A percentile compares a stretch with the other conserved stretches of the same genome.
Evolutionary conservation across 2,888 invertebrate genomes (phyloP).

Genomic region (Eretmocerus hayati): DNA sequence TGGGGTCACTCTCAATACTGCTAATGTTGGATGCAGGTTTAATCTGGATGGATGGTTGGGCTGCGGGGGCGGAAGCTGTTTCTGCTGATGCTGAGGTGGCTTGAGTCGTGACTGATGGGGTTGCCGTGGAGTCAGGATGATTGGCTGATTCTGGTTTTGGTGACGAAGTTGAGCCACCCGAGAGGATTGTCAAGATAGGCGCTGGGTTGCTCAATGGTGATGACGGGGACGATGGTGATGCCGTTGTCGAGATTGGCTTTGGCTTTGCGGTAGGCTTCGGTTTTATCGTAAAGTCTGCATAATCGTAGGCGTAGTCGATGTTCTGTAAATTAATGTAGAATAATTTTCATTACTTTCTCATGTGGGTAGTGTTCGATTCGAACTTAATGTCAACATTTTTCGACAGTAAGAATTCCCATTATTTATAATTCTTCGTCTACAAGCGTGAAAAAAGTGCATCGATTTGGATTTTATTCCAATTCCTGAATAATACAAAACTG

Average conservation of each 20-base stretch:
- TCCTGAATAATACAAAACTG: no score
- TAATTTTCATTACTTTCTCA: no score
- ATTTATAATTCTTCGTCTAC: no score
- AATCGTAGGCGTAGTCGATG: constrained; percentile 68
- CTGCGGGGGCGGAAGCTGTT: neutral
- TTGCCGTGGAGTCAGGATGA: neutral
- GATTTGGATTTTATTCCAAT: no score
- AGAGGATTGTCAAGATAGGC: neutral
- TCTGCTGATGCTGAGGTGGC: neutral
- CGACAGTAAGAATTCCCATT: no score
- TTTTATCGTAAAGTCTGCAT: constrained; percentile 65
- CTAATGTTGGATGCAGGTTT: no score
- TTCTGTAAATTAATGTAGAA: constrained; percentile 59
- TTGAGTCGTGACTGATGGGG: neutral
- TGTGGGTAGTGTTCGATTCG: no score
- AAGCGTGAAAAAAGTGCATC: no score
- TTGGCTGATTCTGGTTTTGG: neutral
- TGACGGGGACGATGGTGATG: neutral
- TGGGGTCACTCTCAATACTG: no score
- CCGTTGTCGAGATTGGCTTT: constrained; percentile 3
- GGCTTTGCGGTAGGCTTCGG: constrained; percentile 39
- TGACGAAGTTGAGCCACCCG: neutral
- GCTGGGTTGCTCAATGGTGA: neutral
- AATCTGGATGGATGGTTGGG: no score
- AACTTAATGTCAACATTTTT: no score